A percentile compares a stretch with the other conserved stretches of the same genome.
Conservation (phyloP, 37 sponge, comb jelly and placozoan genomes). For the Axinella damicornis region DNA sequence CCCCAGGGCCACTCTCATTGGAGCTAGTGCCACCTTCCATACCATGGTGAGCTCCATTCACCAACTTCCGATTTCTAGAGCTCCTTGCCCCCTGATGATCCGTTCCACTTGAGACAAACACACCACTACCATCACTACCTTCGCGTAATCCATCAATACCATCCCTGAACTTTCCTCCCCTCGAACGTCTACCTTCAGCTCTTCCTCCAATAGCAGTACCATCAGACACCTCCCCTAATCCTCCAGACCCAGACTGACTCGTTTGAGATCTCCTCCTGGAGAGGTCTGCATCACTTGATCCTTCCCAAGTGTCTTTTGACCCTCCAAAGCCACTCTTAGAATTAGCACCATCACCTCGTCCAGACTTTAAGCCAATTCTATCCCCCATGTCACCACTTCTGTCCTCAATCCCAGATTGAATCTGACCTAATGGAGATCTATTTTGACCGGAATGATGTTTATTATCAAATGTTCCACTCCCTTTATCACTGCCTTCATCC, state of each 20-base stretch:
- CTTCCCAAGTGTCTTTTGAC: too few species aligned
- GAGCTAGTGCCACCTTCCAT: not conserved
- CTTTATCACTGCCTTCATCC: not conserved
- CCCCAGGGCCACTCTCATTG: not conserved
- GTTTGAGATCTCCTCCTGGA: too few species aligned
- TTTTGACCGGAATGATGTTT: not conserved
- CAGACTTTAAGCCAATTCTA: not conserved
- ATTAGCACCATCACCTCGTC: not conserved
- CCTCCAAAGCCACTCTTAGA: too few species aligned
- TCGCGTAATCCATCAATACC: conserved; percentile 13
- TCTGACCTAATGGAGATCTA: not conserved
- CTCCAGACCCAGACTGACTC: too few species aligned
- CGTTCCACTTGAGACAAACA: not conserved
- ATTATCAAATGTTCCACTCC: not conserved
- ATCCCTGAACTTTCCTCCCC: not conserved
- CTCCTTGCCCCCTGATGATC: too few species aligned
- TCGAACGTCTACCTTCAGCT: too few species aligned
- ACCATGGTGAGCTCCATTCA: not conserved
- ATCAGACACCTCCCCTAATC: too few species aligned
- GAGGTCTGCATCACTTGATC: too few species aligned
- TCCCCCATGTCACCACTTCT: not conserved
- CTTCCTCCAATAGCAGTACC: too few species aligned
- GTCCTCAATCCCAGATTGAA: not conserved
- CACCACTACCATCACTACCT: not conserved
- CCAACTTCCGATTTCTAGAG: too few species aligned